Base-by-base conservation (phyloP, 2,797 vertebrate genomes). In the Pelobates cultripes region DNA sequence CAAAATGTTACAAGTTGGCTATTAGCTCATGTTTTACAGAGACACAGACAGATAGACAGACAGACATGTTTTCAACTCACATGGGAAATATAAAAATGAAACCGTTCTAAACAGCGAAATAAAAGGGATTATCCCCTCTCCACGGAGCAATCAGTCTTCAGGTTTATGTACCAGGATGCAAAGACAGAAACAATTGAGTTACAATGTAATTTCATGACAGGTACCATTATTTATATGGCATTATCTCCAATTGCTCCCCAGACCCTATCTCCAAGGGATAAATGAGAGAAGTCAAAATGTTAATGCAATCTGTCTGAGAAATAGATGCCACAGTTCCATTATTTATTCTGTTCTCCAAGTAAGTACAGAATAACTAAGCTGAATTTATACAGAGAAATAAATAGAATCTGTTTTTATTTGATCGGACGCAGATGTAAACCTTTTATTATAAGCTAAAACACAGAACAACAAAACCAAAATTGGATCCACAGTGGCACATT, bases 131-230 rank as follows among this genome's bases (percentile, higher is more conserved):
- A 70, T 70, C 43, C 66, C 53, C 28, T 47, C 69, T 60, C 43
- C 4, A n/a, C 4, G 14, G 70, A 64, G 61, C 44, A 73, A 72
- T 81, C 66, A 74, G 43, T 75, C 73, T 81, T 17, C 43, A 70
- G 66, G 57, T 66, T 67, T 53, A 79, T 28, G 28, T 73, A 79
- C 60, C 60, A 42, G 40, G 28, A 73, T 28, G 53, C 14, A 10
- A 57, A n/a, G 57, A 53, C 72, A 60, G 64, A 69, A 70, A 75
- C 73, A 70, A 81, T 70, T 64, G 73, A 13, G 61, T 75, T 76
- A 81, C 66, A 43, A 64, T 51, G 72, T 75, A 53, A 70, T 51
- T 17, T 66, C 45, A 43, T 43, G 79, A 67, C 71, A 66, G 12
- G 41, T 17, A 17, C 4, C 72, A 41, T 53, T 51, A 77, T 81